Conservation (phyloP, 2,113 vertebrate species). For the Oxyruncus cristatus region DNA sequence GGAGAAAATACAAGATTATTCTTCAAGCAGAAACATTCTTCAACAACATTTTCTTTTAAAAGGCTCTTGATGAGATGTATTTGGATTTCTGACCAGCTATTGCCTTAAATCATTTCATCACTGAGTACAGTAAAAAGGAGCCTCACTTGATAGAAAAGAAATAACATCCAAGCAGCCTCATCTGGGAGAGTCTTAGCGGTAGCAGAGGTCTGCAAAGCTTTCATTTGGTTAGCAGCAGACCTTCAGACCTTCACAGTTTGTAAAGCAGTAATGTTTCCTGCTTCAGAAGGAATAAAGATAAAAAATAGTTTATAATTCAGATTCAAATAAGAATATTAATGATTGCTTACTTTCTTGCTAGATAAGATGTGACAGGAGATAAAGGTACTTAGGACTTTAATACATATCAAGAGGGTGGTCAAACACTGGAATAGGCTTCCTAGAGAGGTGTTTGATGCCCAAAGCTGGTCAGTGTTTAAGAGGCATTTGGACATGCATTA, state of each 20-base stretch:
- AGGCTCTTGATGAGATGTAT: background rate
- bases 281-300: background rate
- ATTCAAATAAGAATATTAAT: background rate
- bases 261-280: background rate
- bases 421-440: background rate
- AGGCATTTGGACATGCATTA: background rate
- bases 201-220: background rate
- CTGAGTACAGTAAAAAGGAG: background rate
- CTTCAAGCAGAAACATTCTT: conserved; percentile 16
- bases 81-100: conserved; percentile 31
- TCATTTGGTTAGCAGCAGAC: background rate
- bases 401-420: background rate
- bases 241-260: background rate
- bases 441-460: background rate
- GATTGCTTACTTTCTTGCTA: background rate
- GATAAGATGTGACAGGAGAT: background rate
- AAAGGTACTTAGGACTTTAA: background rate
- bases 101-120: conserved; percentile 28
- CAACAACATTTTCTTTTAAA: conserved; percentile 28
- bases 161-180: background rate
- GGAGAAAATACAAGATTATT: conserved; percentile 22
- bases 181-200: background rate
- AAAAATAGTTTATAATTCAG: background rate
- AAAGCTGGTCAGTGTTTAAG: background rate
- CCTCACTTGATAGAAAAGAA: background rate